Evolutionary conservation across 1,140 invertebrate species (phyloP), one percentile per base, ranked within the genome.

Genomic region (Zophobas atratus): DNA sequence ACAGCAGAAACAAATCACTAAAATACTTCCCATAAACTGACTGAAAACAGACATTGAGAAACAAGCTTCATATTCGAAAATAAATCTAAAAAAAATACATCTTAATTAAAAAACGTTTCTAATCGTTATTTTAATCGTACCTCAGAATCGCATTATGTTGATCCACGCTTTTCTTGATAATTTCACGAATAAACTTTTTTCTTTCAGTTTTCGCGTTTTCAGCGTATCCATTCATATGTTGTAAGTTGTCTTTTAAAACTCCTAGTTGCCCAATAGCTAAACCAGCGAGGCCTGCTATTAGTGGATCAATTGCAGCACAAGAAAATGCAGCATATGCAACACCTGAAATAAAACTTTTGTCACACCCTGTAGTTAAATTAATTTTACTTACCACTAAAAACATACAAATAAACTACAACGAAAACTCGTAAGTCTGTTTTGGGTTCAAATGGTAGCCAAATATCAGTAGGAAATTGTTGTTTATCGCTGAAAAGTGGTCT

Each of bases 1-100:
- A 35, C 53, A 56, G 34, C 53, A 56, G n/a, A 56, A 56, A 20
- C 53, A 56, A 56, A 56, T 56, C n/a, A 56, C 34, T 5, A 56
- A 56, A 56, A 56, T 56, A 56, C 53, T 56, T 56, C 53, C 53
- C 5, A 20, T 5, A 56, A 56, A 56, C 34, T 56, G 53, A 20
- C 20, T 32, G 53, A 56, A 56, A 4, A 56, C 53, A 32, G 34
- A 3, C 20, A 20, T 5, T 0, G 53, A 56, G n/a, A 56, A 56
- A 20, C 34, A 20, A 5, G 3, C 20, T 56, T 56, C 53, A 20
- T 32, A 56, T 5, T 56, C 20, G n/a, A 3, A 5, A 56, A 56
- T n/a, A 56, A 56, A 56, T 56, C 53, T 56, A 56, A 56, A 56
- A 56, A 56, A 4, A 3, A 5, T 4, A 5, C 0, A 56, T 5